Base-by-base conservation (phyloP, 2,113 vertebrate genomes). In the Carlito syrichta region DNA sequence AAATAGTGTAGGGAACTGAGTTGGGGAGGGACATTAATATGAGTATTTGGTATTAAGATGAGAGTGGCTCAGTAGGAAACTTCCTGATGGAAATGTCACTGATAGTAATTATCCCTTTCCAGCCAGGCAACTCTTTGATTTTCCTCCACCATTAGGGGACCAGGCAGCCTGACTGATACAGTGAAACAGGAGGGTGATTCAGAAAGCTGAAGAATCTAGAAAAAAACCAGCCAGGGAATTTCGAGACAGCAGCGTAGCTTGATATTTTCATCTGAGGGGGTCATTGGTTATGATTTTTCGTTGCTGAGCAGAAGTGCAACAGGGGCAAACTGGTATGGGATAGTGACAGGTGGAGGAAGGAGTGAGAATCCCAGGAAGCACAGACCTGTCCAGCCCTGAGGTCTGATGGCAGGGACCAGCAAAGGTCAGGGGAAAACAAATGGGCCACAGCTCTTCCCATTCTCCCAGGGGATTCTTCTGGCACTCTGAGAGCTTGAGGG, bases 51-150 rank as follows among this genome's bases (percentile, higher is more conserved):
- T 97, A 98, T 98, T 97, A 97, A 97, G 96, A 98, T 96, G 97
- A 97, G 96, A 97, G 82, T 86, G 52, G 92, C 97, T 95, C 92
- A 0, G 81, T 92, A 95, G 97, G 98, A 93, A 95, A 97, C 96
- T 98, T 98, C 97, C 97, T 98, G 95, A 97, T 97, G 96, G 96
- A 98, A 98, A 97, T 97, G 97, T 98, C 98, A 98, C 97, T 90
- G 93, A 71, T 97, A 94, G 96, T 97, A 98, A 98, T 98, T 97
- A 96, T 92, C 94, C 92, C 96, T 97, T 97, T 96, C 60, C 96
- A 96, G 96, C 89, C 84, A 95, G 95, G 96, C 95, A 78, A 87
- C 81, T 96, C 96, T 98, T 97, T 97, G 97, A 98, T 98, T 97
- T 97, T 91, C 95, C 78, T 96, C 87, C 71, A 94, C 87, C 84